Evolutionary conservation across 2,797 vertebrate species (phyloP).

Genomic region (Parauchenoglanis ngamensis): DNA sequence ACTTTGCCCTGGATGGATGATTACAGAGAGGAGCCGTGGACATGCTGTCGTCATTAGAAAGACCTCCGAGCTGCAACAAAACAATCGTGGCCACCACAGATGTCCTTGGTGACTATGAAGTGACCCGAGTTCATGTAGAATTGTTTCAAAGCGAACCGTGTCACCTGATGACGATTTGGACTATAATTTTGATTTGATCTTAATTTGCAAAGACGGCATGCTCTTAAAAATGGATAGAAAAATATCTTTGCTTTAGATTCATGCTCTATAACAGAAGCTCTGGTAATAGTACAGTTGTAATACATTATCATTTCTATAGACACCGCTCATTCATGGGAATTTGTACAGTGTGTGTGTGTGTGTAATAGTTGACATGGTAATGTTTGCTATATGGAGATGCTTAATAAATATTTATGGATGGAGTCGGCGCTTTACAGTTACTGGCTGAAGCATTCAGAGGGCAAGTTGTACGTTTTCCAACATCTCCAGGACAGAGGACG

Average conservation of each 20-base stretch:
- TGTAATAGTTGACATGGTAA: neutral
- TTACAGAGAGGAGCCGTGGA: conserved; percentile 56
- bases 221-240: neutral
- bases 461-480: neutral
- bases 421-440: neutral
- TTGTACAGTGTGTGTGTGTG: neutral
- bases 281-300: neutral
- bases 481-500: neutral
- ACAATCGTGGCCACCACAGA: conserved; percentile 65
- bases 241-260: neutral
- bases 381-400: neutral
- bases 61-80: conserved; percentile 67
- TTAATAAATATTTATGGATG: neutral
- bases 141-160: conserved; percentile 43
- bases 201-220: no score
- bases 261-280: neutral
- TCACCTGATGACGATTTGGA: conserved; percentile 32
- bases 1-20: conserved; percentile 62
- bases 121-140: conserved; percentile 57
- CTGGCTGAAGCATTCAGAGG: neutral
- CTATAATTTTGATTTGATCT: neutral
- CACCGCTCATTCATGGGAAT: neutral
- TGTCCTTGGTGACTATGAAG: conserved; percentile 66
- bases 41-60: conserved; percentile 68
- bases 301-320: neutral